Evolutionary conservation across 2,113 vertebrate species (phyloP).

Genomic region (Podilymbus podiceps): DNA sequence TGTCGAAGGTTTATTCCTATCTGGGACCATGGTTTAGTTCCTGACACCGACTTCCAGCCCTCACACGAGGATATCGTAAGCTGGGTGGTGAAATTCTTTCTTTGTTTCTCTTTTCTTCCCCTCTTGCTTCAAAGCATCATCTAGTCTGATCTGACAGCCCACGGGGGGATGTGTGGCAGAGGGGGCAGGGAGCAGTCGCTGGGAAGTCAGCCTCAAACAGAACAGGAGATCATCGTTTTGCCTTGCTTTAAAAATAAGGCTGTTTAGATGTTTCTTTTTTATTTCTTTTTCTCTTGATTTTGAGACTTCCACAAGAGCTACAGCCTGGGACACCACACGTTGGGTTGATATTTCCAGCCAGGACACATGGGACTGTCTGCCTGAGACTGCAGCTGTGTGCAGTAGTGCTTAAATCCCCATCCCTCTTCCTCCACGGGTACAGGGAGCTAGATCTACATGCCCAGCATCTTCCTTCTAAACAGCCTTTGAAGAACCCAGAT

Average conservation of each 20-base stretch:
- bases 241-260: neutral
- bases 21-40: neutral
- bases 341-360: neutral
- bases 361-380: neutral
- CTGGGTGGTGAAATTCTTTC: neutral
- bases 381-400: neutral
- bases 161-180: rapidly evolving
- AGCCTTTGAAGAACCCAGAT: neutral
- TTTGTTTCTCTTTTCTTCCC: neutral
- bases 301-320: neutral
- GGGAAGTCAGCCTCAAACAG: neutral
- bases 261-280: neutral
- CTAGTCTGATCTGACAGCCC: neutral
- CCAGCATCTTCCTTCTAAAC: neutral
- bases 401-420: neutral
- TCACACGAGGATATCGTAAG: rapidly evolving
- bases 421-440: neutral
- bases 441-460: neutral
- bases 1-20: neutral
- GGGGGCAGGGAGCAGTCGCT: neutral
- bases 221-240: neutral
- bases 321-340: rapidly evolving
- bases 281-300: neutral
- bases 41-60: neutral
- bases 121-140: neutral